These are phyloP conservation scores for Drosophila yooni DNA, from an alignment of 2,888 invertebrate species.

Conservation along the genomic window DNA sequence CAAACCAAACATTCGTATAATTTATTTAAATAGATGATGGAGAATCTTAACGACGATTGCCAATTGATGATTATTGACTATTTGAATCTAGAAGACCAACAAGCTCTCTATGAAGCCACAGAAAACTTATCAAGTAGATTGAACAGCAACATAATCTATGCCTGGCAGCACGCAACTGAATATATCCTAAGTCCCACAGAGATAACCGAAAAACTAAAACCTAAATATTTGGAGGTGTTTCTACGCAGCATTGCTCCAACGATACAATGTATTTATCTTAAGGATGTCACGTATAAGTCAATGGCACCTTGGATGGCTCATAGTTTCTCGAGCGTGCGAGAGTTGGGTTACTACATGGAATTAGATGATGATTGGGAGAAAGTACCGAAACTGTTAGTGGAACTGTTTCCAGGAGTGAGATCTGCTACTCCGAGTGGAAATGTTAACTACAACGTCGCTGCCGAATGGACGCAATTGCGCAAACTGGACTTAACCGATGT, in stretches of 20 bases:
- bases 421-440: not conserved
- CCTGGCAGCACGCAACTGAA: constrained; percentile 14
- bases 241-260: constrained; percentile 17
- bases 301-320: constrained; percentile 12
- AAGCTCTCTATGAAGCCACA: constrained; percentile 32
- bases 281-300: not conserved
- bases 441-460: not conserved
- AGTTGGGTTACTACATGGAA: constrained; percentile 15
- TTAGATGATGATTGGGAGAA: not conserved
- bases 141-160: constrained; percentile 5
- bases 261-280: constrained; percentile 13
- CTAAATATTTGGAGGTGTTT: constrained; percentile 11
- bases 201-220: not conserved
- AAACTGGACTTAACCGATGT: constrained; percentile 15
- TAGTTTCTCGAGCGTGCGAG: constrained; percentile 10
- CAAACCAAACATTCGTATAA: not conserved
- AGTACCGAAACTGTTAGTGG: not conserved
- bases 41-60: constrained; percentile 34
- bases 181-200: not conserved
- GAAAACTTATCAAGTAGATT: not conserved
- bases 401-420: constrained; percentile 14
- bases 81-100: constrained; percentile 27
- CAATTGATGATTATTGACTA: constrained; percentile 24
- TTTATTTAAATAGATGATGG: not conserved
- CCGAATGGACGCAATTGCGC: constrained; percentile 11